Evolutionary conservation across 2,113 vertebrate genomes (phyloP).

Genomic region (Myodes glareolus): DNA sequence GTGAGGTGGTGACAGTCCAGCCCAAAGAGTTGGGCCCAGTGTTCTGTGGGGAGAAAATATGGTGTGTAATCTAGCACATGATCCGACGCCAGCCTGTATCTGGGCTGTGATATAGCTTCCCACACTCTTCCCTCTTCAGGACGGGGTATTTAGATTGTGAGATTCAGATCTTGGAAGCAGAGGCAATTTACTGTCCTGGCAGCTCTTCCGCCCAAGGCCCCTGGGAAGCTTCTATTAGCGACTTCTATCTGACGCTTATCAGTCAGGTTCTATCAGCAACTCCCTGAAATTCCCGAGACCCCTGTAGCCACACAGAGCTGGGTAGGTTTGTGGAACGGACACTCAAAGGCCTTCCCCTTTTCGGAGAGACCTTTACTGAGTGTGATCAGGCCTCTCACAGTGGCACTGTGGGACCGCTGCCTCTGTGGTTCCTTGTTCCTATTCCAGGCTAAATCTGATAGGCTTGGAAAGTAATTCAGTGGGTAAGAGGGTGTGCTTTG

Average conservation of each 20-base stretch:
- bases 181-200: conserved; percentile 21
- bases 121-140: not conserved
- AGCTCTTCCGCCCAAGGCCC: not conserved
- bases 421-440: not conserved
- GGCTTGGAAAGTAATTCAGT: not conserved
- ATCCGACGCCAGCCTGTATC: not conserved
- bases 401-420: not conserved
- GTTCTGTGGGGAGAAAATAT: too few relatives aligned
- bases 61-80: not conserved
- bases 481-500: not conserved
- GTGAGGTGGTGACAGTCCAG: fast-evolving
- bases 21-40: not conserved
- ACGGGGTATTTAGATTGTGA: not conserved
- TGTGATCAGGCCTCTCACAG: fast-evolving
- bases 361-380: not conserved
- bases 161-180: not conserved
- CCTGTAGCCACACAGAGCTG: not conserved
- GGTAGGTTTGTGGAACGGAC: not conserved
- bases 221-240: not conserved
- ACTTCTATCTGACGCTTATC: too few relatives aligned
- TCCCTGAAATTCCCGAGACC: not conserved
- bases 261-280: not conserved
- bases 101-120: fast-evolving
- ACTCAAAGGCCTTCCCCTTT: not conserved
- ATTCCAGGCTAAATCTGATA: not conserved